Evolutionary conservation across 2,113 vertebrate species (phyloP).

Genomic region (Cnemophilus loriae): DNA sequence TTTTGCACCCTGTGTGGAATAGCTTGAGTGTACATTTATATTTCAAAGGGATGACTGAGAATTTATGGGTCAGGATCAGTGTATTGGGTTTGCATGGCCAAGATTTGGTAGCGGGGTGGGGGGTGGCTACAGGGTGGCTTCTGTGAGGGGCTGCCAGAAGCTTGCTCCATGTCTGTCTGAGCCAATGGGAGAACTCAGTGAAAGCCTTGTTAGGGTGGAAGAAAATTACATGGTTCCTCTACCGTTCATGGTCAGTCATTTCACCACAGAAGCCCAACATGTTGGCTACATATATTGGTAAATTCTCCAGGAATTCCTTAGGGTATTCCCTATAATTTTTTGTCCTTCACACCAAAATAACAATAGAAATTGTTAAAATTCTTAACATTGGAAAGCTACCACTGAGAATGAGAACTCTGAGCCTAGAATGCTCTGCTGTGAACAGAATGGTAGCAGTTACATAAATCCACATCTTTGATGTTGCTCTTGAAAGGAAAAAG

Average conservation of each 20-base stretch:
- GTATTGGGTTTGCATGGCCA: not conserved
- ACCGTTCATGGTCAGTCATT: fast-evolving
- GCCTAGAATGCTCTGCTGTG: not conserved
- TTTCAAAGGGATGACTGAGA: not conserved
- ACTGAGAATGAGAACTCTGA: not conserved
- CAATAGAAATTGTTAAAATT: not conserved
- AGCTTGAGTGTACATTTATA: not conserved
- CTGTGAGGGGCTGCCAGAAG: not conserved
- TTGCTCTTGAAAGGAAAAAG: not conserved
- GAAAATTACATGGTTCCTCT: not conserved
- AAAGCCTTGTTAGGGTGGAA: not conserved
- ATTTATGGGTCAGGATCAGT: not conserved
- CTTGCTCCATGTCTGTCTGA: not conserved
- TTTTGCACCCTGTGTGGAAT: fast-evolving
- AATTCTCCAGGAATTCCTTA: not conserved
- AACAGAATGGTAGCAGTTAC: not conserved
- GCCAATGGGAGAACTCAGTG: not conserved
- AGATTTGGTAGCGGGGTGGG: fast-evolving
- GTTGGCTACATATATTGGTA: fast-evolving
- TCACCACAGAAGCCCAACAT: not conserved
- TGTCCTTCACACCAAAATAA: not conserved
- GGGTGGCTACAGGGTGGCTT: not conserved
- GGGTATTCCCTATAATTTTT: not conserved
- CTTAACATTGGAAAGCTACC: not conserved
- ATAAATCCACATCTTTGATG: not conserved